phyloP scores from a whole-genome alignment of 2,888 invertebrate genomes.

The Drosophila maculinotata region DNA sequence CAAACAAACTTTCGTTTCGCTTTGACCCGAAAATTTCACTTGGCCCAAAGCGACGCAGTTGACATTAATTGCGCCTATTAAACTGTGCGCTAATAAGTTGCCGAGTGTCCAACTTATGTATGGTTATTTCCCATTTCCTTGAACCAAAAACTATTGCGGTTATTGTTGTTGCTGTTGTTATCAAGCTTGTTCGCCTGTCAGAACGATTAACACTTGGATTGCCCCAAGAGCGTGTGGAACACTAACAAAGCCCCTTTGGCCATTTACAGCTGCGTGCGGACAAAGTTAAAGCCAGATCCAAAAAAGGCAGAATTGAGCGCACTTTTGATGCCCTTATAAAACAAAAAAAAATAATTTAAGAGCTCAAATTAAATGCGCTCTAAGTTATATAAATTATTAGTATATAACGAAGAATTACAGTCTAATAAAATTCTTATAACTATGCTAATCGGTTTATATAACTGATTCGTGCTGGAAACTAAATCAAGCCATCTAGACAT shows the following conservation, averaged over 20 bases:
- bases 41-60: constrained; percentile 61
- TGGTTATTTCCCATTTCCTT: constrained; percentile 30
- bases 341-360: neutral
- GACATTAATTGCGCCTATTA: constrained; percentile 78
- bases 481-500: constrained; percentile 46
- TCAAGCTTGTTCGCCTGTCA: constrained; percentile 65
- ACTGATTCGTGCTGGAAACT: constrained; percentile 22
- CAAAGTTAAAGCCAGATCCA: constrained; percentile 1
- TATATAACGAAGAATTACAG: constrained; percentile 1
- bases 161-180: constrained; percentile 45
- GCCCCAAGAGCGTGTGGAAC: constrained; percentile 48
- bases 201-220: constrained; percentile 73
- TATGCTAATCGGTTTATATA: constrained; percentile 35
- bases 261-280: neutral
- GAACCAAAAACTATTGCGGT: constrained; percentile 23
- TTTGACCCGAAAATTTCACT: constrained; percentile 64
- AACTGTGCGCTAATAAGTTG: constrained; percentile 73
- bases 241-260: constrained; percentile 43
- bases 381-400: neutral
- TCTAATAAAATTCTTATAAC: constrained; percentile 22
- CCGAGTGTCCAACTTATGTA: constrained; percentile 48
- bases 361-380: too few species aligned
- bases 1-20: constrained; percentile 5
- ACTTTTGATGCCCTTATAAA: constrained; percentile 30
- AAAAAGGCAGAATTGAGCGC: constrained; percentile 1